phyloP scores from a whole-genome alignment of 2,113 vertebrate species.

The Loxodonta africana region DNA sequence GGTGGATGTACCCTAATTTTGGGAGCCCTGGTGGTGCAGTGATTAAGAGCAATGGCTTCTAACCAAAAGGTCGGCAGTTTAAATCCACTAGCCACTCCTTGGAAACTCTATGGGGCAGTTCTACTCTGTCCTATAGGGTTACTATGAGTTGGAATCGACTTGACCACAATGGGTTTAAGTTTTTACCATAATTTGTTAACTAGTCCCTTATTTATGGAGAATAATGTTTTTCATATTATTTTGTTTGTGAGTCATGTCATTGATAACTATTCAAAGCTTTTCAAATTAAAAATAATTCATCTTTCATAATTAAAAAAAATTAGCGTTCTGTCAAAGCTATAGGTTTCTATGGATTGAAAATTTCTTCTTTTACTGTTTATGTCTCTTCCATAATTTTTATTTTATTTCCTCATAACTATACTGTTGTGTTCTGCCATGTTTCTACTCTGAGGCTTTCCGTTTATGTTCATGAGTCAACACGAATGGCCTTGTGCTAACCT shows the following conservation, averaged over 20 bases:
- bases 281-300: neutral
- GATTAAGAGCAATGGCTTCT: no score
- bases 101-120: no score
- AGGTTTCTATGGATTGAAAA: neutral
- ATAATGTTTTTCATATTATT: neutral
- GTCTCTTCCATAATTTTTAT: neutral
- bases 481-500: rapidly evolving
- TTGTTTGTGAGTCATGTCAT: neutral
- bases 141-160: no score
- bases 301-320: neutral
- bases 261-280: neutral
- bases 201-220: neutral
- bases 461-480: neutral
- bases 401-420: neutral
- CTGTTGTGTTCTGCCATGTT: neutral
- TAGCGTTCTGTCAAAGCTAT: neutral
- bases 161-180: no score
- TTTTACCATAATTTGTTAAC: neutral
- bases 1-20: neutral
- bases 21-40: no score
- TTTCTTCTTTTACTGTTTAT: neutral
- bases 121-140: no score
- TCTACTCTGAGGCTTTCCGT: neutral
- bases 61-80: no score
- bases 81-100: no score